Conservation (phyloP, 1,140 invertebrate species). For the Saccostrea cuccullata region DNA sequence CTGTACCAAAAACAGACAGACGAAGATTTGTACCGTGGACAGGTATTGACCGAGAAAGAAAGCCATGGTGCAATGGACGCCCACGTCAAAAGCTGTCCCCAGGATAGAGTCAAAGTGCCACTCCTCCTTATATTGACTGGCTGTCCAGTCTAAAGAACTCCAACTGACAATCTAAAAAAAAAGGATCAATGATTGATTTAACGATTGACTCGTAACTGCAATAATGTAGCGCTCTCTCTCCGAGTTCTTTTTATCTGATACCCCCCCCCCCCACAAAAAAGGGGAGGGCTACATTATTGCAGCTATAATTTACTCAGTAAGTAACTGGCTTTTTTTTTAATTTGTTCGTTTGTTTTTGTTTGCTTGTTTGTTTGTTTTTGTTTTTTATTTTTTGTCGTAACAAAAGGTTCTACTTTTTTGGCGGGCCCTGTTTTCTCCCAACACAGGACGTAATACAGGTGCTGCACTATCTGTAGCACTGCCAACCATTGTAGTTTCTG, state of each 20-base stretch:
- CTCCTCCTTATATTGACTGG: slow-evolving; percentile 54
- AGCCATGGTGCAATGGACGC: slow-evolving; percentile 65
- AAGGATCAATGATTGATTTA: background rate
- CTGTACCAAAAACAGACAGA: slow-evolving; percentile 58
- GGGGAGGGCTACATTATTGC: too few relatives aligned
- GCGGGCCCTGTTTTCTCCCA: slow-evolving; percentile 69
- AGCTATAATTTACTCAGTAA: too few relatives aligned
- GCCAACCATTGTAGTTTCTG: slow-evolving; percentile 65
- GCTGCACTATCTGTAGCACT: slow-evolving; percentile 66
- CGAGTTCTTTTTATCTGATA: too few relatives aligned
- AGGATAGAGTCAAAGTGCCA: slow-evolving; percentile 67
- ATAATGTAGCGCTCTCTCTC: too few relatives aligned
- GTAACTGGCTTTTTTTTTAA: too few relatives aligned
- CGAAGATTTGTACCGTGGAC: slow-evolving; percentile 57
- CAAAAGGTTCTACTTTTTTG: slow-evolving; percentile 63
- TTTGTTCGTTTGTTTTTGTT: too few relatives aligned
- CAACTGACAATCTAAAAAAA: slow-evolving; percentile 70
- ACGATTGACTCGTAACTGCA: background rate
- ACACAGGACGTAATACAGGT: slow-evolving; percentile 68
- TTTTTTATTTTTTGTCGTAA: background rate
- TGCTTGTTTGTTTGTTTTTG: too few relatives aligned
- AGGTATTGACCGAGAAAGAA: slow-evolving; percentile 63
- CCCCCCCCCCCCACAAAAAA: too few relatives aligned
- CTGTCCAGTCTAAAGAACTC: slow-evolving; percentile 72
- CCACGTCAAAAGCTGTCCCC: slow-evolving; percentile 70